Base-by-base conservation (phyloP, 2,797 vertebrate species). In the Periophthalmus magnuspinnatus region DNA sequence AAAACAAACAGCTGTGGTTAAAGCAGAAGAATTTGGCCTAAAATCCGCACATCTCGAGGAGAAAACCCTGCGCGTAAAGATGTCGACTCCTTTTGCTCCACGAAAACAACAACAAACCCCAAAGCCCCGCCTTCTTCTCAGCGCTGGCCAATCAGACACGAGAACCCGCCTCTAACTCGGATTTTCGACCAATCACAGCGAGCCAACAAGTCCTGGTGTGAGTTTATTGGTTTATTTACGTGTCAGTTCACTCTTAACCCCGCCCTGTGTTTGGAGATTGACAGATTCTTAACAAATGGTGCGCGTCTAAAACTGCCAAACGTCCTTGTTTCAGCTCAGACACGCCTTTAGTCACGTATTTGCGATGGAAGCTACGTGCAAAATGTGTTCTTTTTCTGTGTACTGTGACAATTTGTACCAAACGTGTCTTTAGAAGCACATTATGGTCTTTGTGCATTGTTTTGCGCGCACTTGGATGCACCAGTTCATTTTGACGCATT, bases 91-190 rank as follows among this genome's bases (percentile, higher is more conserved):
- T 75, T 77, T 65, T 67, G 75, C 65, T 59, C 58, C 61, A 81
- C 78, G 78, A 90, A 86, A 92, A 90, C 89, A 92, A 93, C 91
- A 93, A 93, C 91, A 93, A 86, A 87, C 14, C 5, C 36, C 13
- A 10, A 57, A 61, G 48, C 64, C 28, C 81, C 88, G 80, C 54
- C 78, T 32, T 82, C 62, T 3, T 5, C 3, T 3, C 19, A 11
- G 17, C 2, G 5, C 0, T 24, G 65, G 21, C 93, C 86, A 92
- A 91, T 91, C 69, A 78, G 16, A 78, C n/a, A 54, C 5, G 0
- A 38, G 21, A 0, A 1, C 0, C 1, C 1, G 7, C 54, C 85
- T 63, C 67, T 22, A 84, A 81, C 71, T 67, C 6, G 0, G 0
- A 0, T 0, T 21, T 6, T 0, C 33, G 45, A 52, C 89, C 77